Percentiles rank a stretch among this genome's conserved stretches.
These are phyloP conservation scores for Lucifuga dentata DNA, from an alignment of 2,113 vertebrate species.

Conservation along the genomic window DNA sequence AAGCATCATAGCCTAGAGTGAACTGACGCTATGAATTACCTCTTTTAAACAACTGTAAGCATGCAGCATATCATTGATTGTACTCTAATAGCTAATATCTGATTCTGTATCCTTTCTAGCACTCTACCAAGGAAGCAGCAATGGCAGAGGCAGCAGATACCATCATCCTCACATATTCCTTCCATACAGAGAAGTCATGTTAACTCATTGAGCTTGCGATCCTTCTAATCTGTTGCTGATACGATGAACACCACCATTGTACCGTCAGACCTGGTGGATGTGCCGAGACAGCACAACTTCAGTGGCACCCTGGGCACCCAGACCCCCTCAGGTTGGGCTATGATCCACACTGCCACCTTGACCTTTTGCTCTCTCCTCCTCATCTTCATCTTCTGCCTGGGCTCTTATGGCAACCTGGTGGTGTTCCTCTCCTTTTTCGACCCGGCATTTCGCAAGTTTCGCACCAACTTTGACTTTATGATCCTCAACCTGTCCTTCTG, in stretches of 20 bases:
- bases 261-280: conserved; percentile 79
- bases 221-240: conserved; percentile 44
- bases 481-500: conserved; percentile 97
- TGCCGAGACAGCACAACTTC: conserved; percentile 70
- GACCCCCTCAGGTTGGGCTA: conserved; percentile 72
- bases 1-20: background rate
- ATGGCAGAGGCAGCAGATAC: conserved; percentile 45
- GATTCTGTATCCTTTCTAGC: conserved; percentile 50
- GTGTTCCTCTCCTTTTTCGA: conserved; percentile 97
- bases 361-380: conserved; percentile 90
- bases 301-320: conserved; percentile 70
- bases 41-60: background rate
- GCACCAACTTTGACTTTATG: conserved; percentile 98
- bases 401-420: conserved; percentile 95
- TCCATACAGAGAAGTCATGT: conserved; percentile 46
- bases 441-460: conserved; percentile 94
- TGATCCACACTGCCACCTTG: conserved; percentile 89
- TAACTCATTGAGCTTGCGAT: conserved; percentile 47
- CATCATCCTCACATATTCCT: conserved; percentile 32
- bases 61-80: background rate
- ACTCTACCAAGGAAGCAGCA: conserved; percentile 50
- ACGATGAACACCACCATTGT: conserved; percentile 88
- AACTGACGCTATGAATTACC: background rate
- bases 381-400: conserved; percentile 90
- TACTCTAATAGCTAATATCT: conserved; percentile 4